A percentile compares a stretch with the other conserved stretches of the same genome.
Conservation (phyloP, 2,113 vertebrate genomes). For the Ceratotherium simum region DNA sequence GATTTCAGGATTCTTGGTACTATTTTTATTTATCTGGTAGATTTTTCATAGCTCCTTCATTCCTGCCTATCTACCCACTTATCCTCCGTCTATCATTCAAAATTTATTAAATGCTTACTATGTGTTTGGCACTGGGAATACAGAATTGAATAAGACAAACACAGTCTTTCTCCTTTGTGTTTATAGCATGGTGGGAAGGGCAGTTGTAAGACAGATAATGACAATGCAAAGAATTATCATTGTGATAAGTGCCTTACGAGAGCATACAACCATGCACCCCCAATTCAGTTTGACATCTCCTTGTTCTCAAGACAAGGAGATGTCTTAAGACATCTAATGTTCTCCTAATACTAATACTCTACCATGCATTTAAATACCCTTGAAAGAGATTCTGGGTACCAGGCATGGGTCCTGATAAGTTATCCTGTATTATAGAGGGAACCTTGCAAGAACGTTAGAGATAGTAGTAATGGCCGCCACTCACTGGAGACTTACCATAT, state of each 20-base stretch:
- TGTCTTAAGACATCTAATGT: too few relatives aligned
- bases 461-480: rapidly evolving
- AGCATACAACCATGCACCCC: not conserved
- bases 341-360: not conserved
- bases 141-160: not conserved
- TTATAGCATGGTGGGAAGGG: not conserved
- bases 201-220: not conserved
- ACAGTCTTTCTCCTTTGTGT: not conserved
- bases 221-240: not conserved
- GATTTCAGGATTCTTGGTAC: not conserved
- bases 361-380: not conserved
- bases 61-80: not conserved
- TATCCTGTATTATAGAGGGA: not conserved
- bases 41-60: not conserved
- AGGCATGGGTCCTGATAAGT: not conserved
- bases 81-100: not conserved
- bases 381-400: not conserved
- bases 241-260: rapidly evolving
- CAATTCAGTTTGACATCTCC: too few relatives aligned
- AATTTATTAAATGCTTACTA: not conserved
- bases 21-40: not conserved
- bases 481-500: not conserved
- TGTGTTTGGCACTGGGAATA: not conserved
- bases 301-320: not conserved
- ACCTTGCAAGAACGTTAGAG: not conserved